phyloP scores from a whole-genome alignment of 2,113 vertebrate genomes.

The Eidolon helvum region DNA sequence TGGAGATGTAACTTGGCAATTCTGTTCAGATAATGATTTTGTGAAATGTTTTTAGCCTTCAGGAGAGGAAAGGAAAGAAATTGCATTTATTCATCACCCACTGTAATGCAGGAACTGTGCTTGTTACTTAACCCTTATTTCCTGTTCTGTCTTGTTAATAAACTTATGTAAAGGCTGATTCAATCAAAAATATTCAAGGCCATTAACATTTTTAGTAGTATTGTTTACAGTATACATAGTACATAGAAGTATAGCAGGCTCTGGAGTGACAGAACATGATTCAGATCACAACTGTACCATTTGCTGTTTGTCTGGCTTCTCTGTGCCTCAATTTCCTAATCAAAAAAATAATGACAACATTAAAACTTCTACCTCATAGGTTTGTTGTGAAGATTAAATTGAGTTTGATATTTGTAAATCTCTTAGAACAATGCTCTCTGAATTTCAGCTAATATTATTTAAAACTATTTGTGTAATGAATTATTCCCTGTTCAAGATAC shows the following conservation, averaged over 20 bases:
- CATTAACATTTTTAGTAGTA: neutral
- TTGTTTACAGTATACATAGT: rapidly evolving
- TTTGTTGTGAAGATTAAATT: neutral
- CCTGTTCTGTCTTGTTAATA: neutral
- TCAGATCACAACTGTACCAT: neutral
- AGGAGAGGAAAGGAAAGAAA: neutral
- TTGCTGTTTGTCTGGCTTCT: neutral
- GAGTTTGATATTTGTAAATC: neutral
- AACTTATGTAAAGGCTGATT: neutral
- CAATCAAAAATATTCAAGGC: neutral
- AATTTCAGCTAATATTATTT: neutral
- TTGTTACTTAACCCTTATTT: neutral
- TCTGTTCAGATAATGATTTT: neutral
- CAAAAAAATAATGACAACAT: neutral
- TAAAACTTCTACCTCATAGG: neutral
- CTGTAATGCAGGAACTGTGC: neutral
- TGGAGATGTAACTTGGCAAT: neutral
- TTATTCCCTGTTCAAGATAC: neutral
- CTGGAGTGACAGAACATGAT: neutral
- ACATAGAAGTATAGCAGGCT: neutral
- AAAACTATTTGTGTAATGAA: neutral
- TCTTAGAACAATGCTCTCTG: neutral
- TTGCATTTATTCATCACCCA: neutral
- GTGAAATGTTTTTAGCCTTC: neutral
- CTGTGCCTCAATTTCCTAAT: neutral